Percentiles rank a stretch among this genome's conserved stretches.
Evolutionary conservation across 1,140 invertebrate species (phyloP).

Genomic region (Sinella curviseta): DNA sequence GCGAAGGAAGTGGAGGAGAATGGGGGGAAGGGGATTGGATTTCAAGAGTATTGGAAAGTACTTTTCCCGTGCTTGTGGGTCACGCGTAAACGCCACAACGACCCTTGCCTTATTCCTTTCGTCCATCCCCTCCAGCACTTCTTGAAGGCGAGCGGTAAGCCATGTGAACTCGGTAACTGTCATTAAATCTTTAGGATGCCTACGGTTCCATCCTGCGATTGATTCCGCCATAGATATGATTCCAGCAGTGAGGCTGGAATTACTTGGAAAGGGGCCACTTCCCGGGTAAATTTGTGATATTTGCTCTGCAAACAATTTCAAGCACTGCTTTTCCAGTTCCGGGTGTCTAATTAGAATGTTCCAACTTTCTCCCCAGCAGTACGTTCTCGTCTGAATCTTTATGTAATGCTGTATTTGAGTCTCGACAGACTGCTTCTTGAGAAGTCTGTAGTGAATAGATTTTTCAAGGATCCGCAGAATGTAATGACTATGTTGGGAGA

Average conservation of each 20-base stretch:
- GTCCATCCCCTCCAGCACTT: constrained; percentile 21
- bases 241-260: constrained; percentile 20
- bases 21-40: constrained; percentile 14
- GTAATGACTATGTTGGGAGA: constrained; percentile 21
- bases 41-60: constrained; percentile 27
- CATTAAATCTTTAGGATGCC: constrained; percentile 29
- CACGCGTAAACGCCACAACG: constrained; percentile 1
- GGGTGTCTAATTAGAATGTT: constrained; percentile 27
- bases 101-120: constrained; percentile 28
- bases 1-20: constrained; percentile 15
- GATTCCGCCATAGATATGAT: constrained; percentile 29
- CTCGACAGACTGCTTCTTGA: neutral
- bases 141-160: neutral
- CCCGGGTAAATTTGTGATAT: constrained; percentile 15
- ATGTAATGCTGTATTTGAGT: constrained; percentile 32
- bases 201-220: constrained; percentile 29
- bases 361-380: constrained; percentile 32
- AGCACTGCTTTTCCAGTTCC: constrained; percentile 19
- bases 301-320: constrained; percentile 24
- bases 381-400: constrained; percentile 33
- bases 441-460: constrained; percentile 24
- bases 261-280: constrained; percentile 19
- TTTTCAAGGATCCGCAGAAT: constrained; percentile 32
- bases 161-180: constrained; percentile 11
- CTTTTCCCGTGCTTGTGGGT: constrained; percentile 15